Conservation (phyloP, 2,113 vertebrate species). For the Macquaria australasica region DNA sequence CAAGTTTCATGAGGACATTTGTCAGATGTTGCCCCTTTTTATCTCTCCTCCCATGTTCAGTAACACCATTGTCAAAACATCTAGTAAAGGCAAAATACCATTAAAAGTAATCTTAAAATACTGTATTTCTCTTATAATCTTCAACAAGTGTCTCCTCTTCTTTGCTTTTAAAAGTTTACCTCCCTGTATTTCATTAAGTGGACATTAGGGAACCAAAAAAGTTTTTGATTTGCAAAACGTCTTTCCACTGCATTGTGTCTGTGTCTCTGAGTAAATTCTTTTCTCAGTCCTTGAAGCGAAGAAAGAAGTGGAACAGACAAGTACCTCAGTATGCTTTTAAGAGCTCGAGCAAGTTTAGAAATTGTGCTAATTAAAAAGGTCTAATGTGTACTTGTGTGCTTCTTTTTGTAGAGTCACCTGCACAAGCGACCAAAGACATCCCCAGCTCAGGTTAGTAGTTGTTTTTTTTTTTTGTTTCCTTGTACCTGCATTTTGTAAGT, state of each 20-base stretch:
- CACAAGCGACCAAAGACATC: constrained; percentile 93
- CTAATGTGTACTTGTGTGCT: constrained; percentile 52
- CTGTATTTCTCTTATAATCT: neutral
- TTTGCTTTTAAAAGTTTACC: neutral
- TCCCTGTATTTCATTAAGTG: neutral
- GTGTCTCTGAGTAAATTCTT: constrained; percentile 12
- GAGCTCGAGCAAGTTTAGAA: constrained; percentile 11
- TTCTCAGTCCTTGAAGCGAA: constrained; percentile 21
- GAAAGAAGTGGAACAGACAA: neutral
- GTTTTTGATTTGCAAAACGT: neutral
- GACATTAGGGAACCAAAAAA: neutral
- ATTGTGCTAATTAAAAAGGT: constrained; percentile 6
- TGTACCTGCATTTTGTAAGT: neutral
- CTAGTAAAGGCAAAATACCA: neutral
- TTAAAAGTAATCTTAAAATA: neutral
- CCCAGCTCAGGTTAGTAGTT: constrained; percentile 86
- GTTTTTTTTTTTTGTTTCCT: neutral
- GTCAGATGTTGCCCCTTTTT: neutral
- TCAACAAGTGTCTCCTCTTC: neutral
- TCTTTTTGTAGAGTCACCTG: constrained; percentile 86
- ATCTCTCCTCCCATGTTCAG: neutral
- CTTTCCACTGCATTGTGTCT: neutral
- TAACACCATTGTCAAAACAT: constrained; percentile 22
- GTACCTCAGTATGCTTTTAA: constrained; percentile 9
- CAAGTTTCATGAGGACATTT: neutral